Base-by-base conservation (phyloP, 2,113 vertebrate genomes). In the Datnioides undecimradiatus region DNA sequence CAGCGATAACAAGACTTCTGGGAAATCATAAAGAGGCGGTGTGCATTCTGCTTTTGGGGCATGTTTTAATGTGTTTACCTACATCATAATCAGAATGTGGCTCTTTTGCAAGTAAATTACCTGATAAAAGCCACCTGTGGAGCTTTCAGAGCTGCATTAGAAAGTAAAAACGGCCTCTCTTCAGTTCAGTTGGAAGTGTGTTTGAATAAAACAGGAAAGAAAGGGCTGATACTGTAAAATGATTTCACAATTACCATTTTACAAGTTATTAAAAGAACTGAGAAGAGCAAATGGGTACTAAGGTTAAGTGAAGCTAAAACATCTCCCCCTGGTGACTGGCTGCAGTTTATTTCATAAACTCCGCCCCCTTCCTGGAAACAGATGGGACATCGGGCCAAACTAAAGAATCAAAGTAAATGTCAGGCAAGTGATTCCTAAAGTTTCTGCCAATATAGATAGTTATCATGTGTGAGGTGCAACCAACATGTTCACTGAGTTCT, bases 51-150 rank as follows among this genome's bases (percentile, higher is more conserved):
- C 33, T 40, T 46, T 38, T 3, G 21, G 12, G 12, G 1, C 29
- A 34, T 66, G 54, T 51, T 34, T 23, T 17, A 33, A 51, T 51
- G 27, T 27, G n/a, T 71, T n/a, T n/a, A n/a, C n/a, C n/a, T 69
- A 54, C 34, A 68, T n/a, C 25, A 74, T 58, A n/a, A 69, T 52
- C 23, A 51, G 11, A 34, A 6, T 29, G 63, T 34, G 23, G 33
- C 40, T 68, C 25, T 34, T 59, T 6, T 72, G 19, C 29, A 45
- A 59, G 27, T 34, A 38, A 46, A 63, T 40, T 41, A 34, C 21
- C 43, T 19, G 8, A 76, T 72, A 33, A 64, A 45, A 17, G 17
- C 43, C 54, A 60, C 8, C n/a, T 33, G 21, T 49, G 36, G 55
- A 48, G 29, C 31, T 72, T 62, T 25, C 45, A 52, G 31, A 59